phyloP scores from a whole-genome alignment of 1,140 invertebrate species.

The honey bee (Apis mellifera) region DNA sequence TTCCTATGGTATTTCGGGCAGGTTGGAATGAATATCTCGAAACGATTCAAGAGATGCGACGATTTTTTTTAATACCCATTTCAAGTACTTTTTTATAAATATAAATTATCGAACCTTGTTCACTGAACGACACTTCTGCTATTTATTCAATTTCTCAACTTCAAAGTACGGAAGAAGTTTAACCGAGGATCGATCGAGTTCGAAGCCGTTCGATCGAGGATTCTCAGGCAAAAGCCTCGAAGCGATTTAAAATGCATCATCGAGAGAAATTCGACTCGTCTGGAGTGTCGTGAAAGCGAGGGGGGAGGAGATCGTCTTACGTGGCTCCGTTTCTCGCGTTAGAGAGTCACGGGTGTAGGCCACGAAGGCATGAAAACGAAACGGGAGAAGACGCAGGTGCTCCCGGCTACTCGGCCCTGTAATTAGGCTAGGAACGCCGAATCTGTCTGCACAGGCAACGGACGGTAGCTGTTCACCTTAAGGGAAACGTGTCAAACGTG shows the following conservation, averaged over 20 bases:
- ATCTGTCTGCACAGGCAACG: constrained; percentile 54
- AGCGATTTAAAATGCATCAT: neutral
- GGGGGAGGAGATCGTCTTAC: constrained; percentile 40
- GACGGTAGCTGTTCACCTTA: constrained; percentile 64
- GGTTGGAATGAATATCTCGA: constrained; percentile 18
- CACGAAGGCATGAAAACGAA: constrained; percentile 65
- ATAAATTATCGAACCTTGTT: neutral
- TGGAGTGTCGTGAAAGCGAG: neutral
- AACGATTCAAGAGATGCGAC: neutral
- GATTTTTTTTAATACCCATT: neutral
- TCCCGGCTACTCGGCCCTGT: constrained; percentile 62
- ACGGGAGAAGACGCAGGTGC: constrained; percentile 62
- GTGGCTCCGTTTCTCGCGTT: constrained; percentile 44
- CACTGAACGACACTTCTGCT: too few species aligned
- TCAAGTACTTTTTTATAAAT: too few species aligned
- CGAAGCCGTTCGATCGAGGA: neutral
- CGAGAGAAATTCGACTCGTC: constrained; percentile 18
- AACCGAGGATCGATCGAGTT: neutral
- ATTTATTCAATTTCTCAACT: neutral
- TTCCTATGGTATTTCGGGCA: constrained; percentile 47
- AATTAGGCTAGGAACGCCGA: constrained; percentile 71
- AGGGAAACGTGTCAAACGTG: constrained; percentile 61
- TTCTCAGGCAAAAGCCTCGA: neutral
- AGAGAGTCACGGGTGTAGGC: constrained; percentile 49
- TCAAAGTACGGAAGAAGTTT: too few species aligned